Evolutionary conservation across 2,113 vertebrate species (phyloP).

Genomic region (Nesogale talazaci): DNA sequence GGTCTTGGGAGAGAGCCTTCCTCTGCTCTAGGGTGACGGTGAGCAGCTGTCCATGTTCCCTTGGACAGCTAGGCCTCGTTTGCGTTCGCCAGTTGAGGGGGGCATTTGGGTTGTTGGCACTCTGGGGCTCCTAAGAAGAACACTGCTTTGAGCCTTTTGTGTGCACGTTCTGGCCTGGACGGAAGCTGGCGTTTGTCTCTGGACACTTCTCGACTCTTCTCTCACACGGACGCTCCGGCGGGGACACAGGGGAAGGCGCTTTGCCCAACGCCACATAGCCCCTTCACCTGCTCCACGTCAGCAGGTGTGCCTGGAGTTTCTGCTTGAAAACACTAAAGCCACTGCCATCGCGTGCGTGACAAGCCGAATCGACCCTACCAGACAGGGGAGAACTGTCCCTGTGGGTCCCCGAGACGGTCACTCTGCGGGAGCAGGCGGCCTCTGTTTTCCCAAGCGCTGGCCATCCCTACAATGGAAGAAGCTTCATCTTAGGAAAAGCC

Average conservation of each 20-base stretch:
- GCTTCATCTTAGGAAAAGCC: too few species aligned
- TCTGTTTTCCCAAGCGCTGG: too few species aligned
- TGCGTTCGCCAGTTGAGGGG: not conserved
- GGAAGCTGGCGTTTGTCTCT: not conserved
- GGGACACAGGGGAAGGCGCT: constrained; percentile 18
- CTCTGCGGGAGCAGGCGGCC: too few species aligned
- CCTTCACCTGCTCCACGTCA: not conserved
- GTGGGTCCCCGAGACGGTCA: too few species aligned
- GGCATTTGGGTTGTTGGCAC: not conserved
- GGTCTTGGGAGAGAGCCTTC: too few species aligned
- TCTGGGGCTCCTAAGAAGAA: not conserved
- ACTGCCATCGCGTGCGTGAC: too few species aligned
- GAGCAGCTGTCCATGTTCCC: too few species aligned
- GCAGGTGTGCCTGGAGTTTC: not conserved
- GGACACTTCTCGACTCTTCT: not conserved
- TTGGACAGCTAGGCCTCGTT: not conserved
- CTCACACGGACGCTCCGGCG: not conserved
- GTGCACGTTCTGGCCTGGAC: not conserved
- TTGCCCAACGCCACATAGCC: constrained; percentile 13
- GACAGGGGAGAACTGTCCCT: too few species aligned
- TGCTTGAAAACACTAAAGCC: not conserved
- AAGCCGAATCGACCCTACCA: too few species aligned
- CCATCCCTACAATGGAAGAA: too few species aligned
- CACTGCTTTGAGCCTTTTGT: not conserved
- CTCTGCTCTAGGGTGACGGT: too few species aligned